Evolutionary conservation across 92 coral and sea anemone genomes (phyloP).

Genomic region (Umimayanthus kanabou): DNA sequence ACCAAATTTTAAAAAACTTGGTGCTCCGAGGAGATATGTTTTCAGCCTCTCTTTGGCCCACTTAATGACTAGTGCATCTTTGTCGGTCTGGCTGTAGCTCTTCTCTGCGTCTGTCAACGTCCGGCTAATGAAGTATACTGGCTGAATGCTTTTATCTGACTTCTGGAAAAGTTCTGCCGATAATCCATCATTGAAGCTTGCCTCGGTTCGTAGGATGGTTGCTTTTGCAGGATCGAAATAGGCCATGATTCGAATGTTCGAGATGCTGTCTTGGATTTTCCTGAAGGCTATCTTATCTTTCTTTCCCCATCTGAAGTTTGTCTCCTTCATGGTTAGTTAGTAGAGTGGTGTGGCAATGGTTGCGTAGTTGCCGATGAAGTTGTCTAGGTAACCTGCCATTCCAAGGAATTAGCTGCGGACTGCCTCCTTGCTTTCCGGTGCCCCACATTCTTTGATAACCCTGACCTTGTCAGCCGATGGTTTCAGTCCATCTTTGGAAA

Average conservation of each 20-base stretch:
- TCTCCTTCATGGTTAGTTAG: constrained; percentile 56
- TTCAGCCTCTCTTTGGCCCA: constrained; percentile 70
- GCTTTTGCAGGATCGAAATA: constrained; percentile 62
- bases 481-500: constrained; percentile 52
- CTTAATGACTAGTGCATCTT: constrained; percentile 54
- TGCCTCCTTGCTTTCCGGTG: constrained; percentile 56
- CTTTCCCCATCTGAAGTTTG: constrained; percentile 55
- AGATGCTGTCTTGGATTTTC: constrained; percentile 44
- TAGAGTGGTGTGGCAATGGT: constrained; percentile 59
- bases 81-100: constrained; percentile 65
- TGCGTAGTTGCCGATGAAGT: no score
- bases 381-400: no score
- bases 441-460: constrained; percentile 49
- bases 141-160: constrained; percentile 47
- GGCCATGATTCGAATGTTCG: no score
- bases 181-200: constrained; percentile 59
- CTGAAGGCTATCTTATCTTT: constrained; percentile 47
- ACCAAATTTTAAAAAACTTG: no score
- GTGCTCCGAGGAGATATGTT: constrained; percentile 68
- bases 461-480: constrained; percentile 55
- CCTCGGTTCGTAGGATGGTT: constrained; percentile 58
- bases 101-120: constrained; percentile 61
- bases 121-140: constrained; percentile 71
- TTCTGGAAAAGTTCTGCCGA: constrained; percentile 64
- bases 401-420: constrained; percentile 44